Evolutionary conservation across 2,113 vertebrate species (phyloP), one percentile per base, ranked within the genome.

Genomic region (Nematolebias whitei): DNA sequence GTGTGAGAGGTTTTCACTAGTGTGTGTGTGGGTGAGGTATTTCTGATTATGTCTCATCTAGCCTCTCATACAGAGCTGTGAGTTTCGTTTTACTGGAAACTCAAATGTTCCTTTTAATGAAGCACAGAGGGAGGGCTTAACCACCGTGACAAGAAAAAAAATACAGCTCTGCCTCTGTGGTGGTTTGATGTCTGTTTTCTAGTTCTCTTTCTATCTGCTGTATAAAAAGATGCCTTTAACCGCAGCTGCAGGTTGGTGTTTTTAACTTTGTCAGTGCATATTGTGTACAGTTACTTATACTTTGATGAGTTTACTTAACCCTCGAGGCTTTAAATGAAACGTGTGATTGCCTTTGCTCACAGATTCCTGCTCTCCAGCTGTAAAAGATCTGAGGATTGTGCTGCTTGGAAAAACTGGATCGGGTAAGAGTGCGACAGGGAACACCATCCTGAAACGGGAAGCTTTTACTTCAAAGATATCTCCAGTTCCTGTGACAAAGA

Each of bases 351-450:
- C 41, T 44, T 44, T 51, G 2, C 18, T 12, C 1, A 24, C 39
- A 53, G 48, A 38, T 49, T 47, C 43, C 44, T 53, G 20, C 4
- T 26, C 20, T 1, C 20, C 49, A 2, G 9, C 43, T 12, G 51
- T 40, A 1, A 0, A 24, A 0, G 50, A 70, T 29, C 32, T 70
- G 0, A 62, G 68, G 32, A 70, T 87, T 24, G 64, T 87, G 20
- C 72, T 91, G 45, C 22, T 89, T 52, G 88, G 86, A 0, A 87
- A 82, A 2, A 79, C 76, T 29, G 83, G 72, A 66, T 74, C 83
- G 62, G 74, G 85, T 58, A 92, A 84, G 56, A 92, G 89, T 41
- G 60, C 80, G 10, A 63, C 86, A 4, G 89, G 64, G 44, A 85
- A 91, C 71, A 85, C 85, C 41, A 89, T 91, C 52, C 45, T 90